Conservation (phyloP, 2,797 vertebrate genomes). For the Hydrolagus colliei region DNA sequence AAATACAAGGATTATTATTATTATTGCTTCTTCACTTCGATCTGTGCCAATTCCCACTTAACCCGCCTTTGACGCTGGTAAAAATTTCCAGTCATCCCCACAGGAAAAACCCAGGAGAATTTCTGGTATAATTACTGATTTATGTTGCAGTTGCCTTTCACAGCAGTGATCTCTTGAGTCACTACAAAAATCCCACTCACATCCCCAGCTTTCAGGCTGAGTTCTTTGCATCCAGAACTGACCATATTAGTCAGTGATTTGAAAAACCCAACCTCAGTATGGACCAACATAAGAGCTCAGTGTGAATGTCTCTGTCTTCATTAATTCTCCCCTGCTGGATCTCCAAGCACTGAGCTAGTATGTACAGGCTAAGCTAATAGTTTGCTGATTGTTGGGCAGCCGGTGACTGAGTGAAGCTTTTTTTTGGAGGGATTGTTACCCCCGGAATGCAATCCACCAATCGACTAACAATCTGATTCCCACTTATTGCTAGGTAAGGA, state of each 20-base stretch:
- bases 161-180: background rate
- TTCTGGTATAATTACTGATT: background rate
- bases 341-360: background rate
- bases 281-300: background rate
- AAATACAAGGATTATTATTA: too few species aligned
- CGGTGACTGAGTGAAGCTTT: background rate
- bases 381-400: background rate
- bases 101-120: background rate
- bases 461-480: too few species aligned
- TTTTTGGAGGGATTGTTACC: too few species aligned
- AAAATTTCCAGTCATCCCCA: too few species aligned
- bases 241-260: background rate
- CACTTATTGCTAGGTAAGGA: too few species aligned
- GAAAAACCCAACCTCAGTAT: background rate
- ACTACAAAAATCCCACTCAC: background rate
- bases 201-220: background rate
- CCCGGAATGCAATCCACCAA: too few species aligned
- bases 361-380: background rate
- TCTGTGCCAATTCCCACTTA: too few species aligned
- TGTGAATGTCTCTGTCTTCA: too few species aligned
- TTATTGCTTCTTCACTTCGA: too few species aligned
- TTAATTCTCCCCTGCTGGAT: background rate
- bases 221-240: background rate
- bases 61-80: too few species aligned
- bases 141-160: background rate